Base-by-base conservation (phyloP, 2,113 vertebrate genomes). In the Rana temporaria region DNA sequence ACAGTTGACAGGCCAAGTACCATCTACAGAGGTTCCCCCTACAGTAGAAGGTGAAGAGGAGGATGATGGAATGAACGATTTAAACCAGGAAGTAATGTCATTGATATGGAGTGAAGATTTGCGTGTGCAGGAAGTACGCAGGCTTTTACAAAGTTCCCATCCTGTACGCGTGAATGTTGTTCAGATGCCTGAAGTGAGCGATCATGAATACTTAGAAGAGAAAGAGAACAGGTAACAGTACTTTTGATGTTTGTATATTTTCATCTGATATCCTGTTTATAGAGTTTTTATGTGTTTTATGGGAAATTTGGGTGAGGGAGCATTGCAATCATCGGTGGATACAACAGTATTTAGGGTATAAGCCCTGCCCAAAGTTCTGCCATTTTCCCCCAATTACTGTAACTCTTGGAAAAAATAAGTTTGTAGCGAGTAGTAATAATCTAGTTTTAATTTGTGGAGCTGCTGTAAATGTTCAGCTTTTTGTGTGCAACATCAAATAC, bases 191-290 rank as follows among this genome's bases (percentile, higher is more conserved):
- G 98, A 99, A 84, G 96, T 99, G 69, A 99, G 96, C 42, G 98
- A 99, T 86, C 98, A 99, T 0, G 98, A 99, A 86, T 99, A 97
- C 89, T 98, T 99, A 0, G 98, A 99, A 84, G 98, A 99, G 87
- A 99, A 98, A 85, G 98, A 99, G 86, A 99, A 98, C 90, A 93
- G 97, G 98, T 98, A 80, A 89, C 32, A 7, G 32, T 16, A 32
- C 4, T 18, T 18, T 48, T 8, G 26, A 30, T 48, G 42, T 38
- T 48, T 48, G 42, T n/a, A 62, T 62, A 62, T 5, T 62, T 1
- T 1, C 59, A 62, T 5, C 6, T 22, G 18, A n/a, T 62, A n/a
- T 62, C 59, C 9, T 19, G 59, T 62, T 1, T 12, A 48, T 11
- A 62, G 34, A 6, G 34, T 38, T 38, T 8, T 6, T 38, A 6